Conservation (phyloP, 2,797 vertebrate genomes). For the Hylomyscus alleni region DNA sequence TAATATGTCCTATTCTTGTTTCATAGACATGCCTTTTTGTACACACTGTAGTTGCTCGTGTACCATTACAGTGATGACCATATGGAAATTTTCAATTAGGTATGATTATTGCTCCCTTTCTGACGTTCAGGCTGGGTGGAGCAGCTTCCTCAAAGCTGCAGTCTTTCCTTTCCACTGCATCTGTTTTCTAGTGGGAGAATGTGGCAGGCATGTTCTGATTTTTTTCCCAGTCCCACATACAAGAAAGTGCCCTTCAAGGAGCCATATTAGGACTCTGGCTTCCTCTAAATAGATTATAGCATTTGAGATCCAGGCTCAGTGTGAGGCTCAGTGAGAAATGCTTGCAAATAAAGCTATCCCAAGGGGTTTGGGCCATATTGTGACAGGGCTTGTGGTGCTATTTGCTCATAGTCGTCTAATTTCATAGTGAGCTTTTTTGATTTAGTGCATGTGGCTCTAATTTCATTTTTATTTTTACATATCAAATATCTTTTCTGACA, state of each 20-base stretch:
- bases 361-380: not conserved
- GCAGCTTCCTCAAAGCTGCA: not conserved
- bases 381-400: not conserved
- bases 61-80: not conserved
- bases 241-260: constrained; percentile 23
- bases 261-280: not conserved
- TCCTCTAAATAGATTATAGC: not conserved
- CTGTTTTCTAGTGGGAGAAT: constrained; percentile 2
- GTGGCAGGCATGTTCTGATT: not conserved
- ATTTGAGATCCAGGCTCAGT: not conserved
- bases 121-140: not conserved
- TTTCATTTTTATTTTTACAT: constrained; percentile 7
- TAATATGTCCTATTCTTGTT: not conserved
- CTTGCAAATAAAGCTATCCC: not conserved
- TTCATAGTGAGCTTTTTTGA: constrained; percentile 3
- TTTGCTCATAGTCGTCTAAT: not conserved
- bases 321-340: not conserved
- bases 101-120: not conserved
- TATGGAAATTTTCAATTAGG: constrained; percentile 1
- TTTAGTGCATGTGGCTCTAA: not conserved
- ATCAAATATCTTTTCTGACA: not conserved
- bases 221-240: not conserved
- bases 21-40: not conserved
- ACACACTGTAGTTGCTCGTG: not conserved
- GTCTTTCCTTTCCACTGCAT: not conserved